A percentile compares a stretch with the other conserved stretches of the same genome.
Evolutionary conservation across 2,888 invertebrate species (phyloP).

Genomic region (Plemyria rubiginata): DNA sequence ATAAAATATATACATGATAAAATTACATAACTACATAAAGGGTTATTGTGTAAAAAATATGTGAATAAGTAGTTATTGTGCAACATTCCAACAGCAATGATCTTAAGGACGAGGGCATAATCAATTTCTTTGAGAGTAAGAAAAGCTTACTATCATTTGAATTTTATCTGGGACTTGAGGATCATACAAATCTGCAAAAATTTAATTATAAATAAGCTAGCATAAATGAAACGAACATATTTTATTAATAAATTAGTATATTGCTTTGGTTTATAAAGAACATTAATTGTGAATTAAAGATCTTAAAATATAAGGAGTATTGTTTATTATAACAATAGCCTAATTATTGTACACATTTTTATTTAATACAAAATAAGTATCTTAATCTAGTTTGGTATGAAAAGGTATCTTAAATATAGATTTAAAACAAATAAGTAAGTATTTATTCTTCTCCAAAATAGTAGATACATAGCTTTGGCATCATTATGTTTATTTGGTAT

Average conservation of each 20-base stretch:
- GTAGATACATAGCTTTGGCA: no score
- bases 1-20: no score
- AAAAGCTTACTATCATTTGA: not conserved
- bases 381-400: slow-evolving; percentile 14
- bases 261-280: slow-evolving; percentile 65
- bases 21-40: no score
- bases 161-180: not conserved
- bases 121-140: not conserved
- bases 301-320: slow-evolving; percentile 51
- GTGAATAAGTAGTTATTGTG: not conserved
- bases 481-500: no score
- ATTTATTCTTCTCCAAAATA: not conserved
- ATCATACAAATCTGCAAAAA: slow-evolving; percentile 22
- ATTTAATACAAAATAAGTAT: slow-evolving; percentile 2
- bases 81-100: not conserved
- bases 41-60: not conserved
- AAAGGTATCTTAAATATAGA: slow-evolving; percentile 14
- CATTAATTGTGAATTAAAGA: slow-evolving; percentile 60
- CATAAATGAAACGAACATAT: slow-evolving; percentile 35
- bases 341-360: slow-evolving; percentile 24
- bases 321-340: slow-evolving; percentile 43
- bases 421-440: slow-evolving; percentile 19
- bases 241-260: slow-evolving; percentile 64
- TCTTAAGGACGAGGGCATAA: not conserved
- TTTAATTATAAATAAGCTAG: slow-evolving; percentile 6